Evolutionary conservation across 2,113 vertebrate genomes (phyloP).

Genomic region (Corythornis madagascariensis): DNA sequence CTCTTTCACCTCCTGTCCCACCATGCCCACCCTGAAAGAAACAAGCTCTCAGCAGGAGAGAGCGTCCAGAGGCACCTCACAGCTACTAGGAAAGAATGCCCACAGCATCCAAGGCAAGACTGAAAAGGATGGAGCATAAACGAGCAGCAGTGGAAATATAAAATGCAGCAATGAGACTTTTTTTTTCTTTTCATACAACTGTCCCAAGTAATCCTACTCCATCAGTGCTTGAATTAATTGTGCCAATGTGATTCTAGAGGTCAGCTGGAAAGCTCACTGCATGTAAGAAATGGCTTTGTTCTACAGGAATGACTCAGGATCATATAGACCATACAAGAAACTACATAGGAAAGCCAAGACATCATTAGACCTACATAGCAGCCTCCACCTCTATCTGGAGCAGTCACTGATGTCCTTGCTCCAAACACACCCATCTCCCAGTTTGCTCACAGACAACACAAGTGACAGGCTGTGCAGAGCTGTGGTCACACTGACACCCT

Average conservation of each 20-base stretch:
- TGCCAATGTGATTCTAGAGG: neutral
- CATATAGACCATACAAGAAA: neutral
- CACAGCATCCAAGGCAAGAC: neutral
- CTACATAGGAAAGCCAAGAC: neutral
- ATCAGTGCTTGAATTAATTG: neutral
- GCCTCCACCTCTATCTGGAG: neutral
- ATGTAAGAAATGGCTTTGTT: neutral
- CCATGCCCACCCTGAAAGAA: neutral
- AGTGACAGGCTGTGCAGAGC: neutral
- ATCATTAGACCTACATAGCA: neutral
- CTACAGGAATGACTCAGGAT: slow-evolving; percentile 31
- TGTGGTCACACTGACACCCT: neutral
- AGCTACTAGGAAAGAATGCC: neutral
- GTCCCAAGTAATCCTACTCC: neutral
- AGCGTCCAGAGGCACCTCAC: neutral
- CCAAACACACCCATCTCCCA: neutral
- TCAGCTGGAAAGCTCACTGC: neutral
- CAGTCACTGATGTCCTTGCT: neutral
- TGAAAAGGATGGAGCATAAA: neutral
- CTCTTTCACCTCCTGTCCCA: neutral
- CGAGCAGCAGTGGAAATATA: neutral
- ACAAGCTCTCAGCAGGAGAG: neutral
- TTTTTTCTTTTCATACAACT: neutral
- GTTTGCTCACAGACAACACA: too few relatives aligned
- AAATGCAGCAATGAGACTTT: neutral